A percentile compares a stretch with the other conserved stretches of the same genome.
These are phyloP conservation scores for Glossophaga mutica DNA, from an alignment of 2,797 vertebrate species.

Conservation along the genomic window DNA sequence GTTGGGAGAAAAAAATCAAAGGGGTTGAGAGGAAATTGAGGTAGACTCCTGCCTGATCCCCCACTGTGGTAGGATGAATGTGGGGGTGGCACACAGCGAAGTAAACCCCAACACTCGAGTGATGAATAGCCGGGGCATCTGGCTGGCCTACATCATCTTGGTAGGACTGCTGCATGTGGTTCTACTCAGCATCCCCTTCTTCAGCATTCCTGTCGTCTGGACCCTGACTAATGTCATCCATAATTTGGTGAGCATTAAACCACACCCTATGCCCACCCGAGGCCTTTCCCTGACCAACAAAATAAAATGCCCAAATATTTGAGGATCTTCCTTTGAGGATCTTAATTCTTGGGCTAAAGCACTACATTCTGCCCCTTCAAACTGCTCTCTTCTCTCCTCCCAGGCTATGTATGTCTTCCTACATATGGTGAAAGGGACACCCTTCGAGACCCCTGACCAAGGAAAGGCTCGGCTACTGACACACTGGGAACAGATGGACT, in stretches of 20 bases:
- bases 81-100: constrained; percentile 96
- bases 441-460: constrained; percentile 96
- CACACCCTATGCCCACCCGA: neutral
- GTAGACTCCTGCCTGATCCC: constrained; percentile 47
- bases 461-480: constrained; percentile 94
- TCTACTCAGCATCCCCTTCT: constrained; percentile 94
- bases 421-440: constrained; percentile 95
- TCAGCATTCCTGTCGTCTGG: constrained; percentile 93
- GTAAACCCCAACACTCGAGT: constrained; percentile 97
- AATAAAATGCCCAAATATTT: neutral
- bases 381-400: neutral
- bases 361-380: neutral
- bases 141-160: constrained; percentile 92
- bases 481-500: constrained; percentile 97
- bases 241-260: constrained; percentile 89
- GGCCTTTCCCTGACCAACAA: neutral
- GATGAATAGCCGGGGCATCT: constrained; percentile 95
- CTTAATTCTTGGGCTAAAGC: constrained; percentile 14
- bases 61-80: constrained; percentile 88
- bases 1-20: neutral
- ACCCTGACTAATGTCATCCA: constrained; percentile 96
- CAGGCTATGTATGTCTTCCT: constrained; percentile 96
- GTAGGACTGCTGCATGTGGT: constrained; percentile 90
- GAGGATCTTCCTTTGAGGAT: constrained; percentile 30
- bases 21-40: neutral